phyloP scores from a whole-genome alignment of 2,113 vertebrate genomes.

The Gasterosteus nipponicus region DNA sequence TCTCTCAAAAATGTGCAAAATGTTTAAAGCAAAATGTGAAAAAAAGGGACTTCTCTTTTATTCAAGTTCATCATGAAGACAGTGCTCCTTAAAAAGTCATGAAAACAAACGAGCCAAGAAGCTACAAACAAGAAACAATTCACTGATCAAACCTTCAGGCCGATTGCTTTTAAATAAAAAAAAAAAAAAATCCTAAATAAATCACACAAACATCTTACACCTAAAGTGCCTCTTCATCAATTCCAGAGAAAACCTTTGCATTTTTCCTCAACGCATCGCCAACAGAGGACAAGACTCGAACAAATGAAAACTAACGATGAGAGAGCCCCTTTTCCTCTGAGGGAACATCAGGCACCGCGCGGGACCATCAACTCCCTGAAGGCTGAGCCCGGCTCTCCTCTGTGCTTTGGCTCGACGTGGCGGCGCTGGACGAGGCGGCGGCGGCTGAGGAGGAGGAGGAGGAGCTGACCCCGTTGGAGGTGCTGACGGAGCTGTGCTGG shows the following conservation, averaged over 20 bases:
- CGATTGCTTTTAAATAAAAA: constrained; percentile 47
- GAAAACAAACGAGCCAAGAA: constrained; percentile 67
- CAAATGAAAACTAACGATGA: constrained; percentile 74
- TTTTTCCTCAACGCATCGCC: constrained; percentile 73
- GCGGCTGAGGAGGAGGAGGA: constrained; percentile 85
- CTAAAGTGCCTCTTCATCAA: constrained; percentile 82
- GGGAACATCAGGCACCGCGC: constrained; percentile 64
- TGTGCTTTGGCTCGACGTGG: constrained; percentile 89
- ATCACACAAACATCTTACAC: constrained; percentile 73
- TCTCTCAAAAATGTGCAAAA: constrained; percentile 93
- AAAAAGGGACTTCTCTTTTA: constrained; percentile 77
- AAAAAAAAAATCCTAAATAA: constrained; percentile 68
- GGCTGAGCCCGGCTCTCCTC: constrained; percentile 89
- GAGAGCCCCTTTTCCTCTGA: constrained; percentile 64
- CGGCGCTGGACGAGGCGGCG: constrained; percentile 82
- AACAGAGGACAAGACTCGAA: constrained; percentile 55
- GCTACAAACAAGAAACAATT: constrained; percentile 80
- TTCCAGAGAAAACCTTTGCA: constrained; percentile 78
- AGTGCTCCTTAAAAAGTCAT: constrained; percentile 84
- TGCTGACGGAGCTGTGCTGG: constrained; percentile 98
- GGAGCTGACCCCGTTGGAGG: constrained; percentile 94
- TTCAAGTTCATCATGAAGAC: constrained; percentile 76
- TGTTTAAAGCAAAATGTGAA: constrained; percentile 84
- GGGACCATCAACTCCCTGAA: constrained; percentile 92
- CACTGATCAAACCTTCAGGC: constrained; percentile 45